Evolutionary conservation across 2,888 invertebrate genomes (phyloP).

Genomic region (Arge pagana): DNA sequence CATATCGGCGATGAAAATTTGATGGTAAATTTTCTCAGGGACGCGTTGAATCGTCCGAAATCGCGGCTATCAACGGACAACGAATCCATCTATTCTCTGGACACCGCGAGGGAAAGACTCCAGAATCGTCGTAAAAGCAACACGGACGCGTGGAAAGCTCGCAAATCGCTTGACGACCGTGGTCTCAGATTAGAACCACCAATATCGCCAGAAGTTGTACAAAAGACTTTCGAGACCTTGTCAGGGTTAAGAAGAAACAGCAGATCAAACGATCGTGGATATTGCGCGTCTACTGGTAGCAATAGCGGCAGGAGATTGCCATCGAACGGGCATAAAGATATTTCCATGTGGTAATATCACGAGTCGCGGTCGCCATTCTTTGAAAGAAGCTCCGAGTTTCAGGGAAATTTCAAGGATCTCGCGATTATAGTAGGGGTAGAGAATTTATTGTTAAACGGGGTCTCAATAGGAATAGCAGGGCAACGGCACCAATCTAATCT

Average conservation of each 20-base stretch:
- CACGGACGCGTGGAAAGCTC: background rate
- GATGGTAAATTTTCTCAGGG: conserved; percentile 19
- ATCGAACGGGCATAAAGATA: too few species aligned
- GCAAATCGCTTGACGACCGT: background rate
- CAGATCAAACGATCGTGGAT: conserved; percentile 58
- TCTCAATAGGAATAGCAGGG: too few species aligned
- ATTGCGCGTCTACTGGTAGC: conserved; percentile 22
- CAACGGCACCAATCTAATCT: too few species aligned
- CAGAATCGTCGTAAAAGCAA: background rate
- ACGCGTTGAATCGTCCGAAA: conserved; percentile 15
- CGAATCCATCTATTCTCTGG: conserved; percentile 23
- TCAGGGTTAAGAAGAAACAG: conserved; percentile 60
- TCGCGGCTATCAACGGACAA: conserved; percentile 21
- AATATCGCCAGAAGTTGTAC: conserved; percentile 63
- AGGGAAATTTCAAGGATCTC: too few species aligned
- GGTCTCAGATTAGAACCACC: conserved; percentile 64
- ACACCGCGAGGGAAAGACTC: conserved; percentile 1
- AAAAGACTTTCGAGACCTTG: conserved; percentile 63
- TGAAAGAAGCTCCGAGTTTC: background rate
- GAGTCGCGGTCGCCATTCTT: too few species aligned
- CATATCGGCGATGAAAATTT: conserved; percentile 20
- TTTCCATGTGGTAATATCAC: conserved; percentile 24
- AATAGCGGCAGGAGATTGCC: conserved; percentile 2
- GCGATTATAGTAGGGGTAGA: too few species aligned
- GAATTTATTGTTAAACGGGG: too few species aligned